These are phyloP conservation scores for Pseudococcus jackbeardsleyi DNA, from an alignment of 2,888 invertebrate species.

Conservation along the genomic window DNA sequence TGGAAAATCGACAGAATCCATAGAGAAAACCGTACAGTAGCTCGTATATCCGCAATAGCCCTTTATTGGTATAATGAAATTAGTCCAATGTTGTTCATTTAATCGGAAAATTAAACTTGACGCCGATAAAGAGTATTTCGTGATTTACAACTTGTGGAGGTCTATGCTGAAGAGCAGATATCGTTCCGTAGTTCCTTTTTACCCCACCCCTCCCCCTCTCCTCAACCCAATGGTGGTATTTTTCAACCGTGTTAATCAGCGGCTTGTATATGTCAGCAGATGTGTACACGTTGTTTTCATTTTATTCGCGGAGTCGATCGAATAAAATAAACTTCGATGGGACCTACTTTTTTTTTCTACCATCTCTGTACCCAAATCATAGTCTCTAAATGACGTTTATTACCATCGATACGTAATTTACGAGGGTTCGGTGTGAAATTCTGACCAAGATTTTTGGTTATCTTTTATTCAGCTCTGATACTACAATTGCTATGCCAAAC, in stretches of 20 bases:
- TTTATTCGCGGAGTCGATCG: not conserved
- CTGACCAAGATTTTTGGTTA: not conserved
- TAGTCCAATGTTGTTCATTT: constrained; percentile 36
- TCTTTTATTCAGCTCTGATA: not conserved
- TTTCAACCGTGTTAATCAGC: constrained; percentile 13
- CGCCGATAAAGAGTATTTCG: constrained; percentile 5
- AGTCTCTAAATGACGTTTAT: constrained; percentile 20
- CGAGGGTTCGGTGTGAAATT: constrained; percentile 18
- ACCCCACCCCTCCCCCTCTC: not conserved
- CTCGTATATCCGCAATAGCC: not conserved
- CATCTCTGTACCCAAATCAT: not conserved
- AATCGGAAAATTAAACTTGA: constrained; percentile 45
- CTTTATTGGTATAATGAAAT: constrained; percentile 43
- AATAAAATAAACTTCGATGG: not conserved
- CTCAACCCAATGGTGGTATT: not conserved
- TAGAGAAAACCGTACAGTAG: not conserved
- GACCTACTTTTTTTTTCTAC: not conserved
- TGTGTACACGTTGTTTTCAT: not conserved
- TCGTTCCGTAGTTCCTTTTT: not conserved
- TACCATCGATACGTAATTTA: constrained; percentile 27
- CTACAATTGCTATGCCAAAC: not conserved
- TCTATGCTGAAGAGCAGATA: not conserved
- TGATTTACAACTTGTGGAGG: constrained; percentile 30
- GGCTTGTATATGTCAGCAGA: not conserved
- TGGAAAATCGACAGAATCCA: not conserved